These are phyloP conservation scores for Psittacula derbiana DNA, from an alignment of 2,797 vertebrate genomes.

Conservation along the genomic window DNA sequence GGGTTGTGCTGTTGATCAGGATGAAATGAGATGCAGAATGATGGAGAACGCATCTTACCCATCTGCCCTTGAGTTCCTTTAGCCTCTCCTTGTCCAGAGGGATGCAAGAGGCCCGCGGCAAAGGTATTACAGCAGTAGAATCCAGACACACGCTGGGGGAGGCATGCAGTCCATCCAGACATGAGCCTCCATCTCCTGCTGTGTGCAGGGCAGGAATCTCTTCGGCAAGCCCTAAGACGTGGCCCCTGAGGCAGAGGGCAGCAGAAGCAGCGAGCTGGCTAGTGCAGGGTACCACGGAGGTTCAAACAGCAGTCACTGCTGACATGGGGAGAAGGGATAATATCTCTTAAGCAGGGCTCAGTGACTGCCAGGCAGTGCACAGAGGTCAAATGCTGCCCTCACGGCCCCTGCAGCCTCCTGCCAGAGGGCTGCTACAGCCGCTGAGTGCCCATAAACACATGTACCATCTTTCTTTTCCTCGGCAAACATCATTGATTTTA, in stretches of 20 bases:
- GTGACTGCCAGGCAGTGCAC: neutral
- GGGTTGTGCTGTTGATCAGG: neutral
- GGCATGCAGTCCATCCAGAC: neutral
- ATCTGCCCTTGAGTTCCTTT: neutral
- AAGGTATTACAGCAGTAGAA: neutral
- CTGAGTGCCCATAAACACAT: neutral
- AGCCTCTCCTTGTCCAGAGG: neutral
- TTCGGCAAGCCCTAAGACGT: neutral
- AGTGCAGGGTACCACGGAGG: neutral
- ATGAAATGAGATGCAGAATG: neutral
- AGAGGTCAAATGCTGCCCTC: neutral
- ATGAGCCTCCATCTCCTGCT: neutral
- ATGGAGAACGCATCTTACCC: neutral
- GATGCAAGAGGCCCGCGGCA: neutral
- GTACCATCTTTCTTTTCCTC: neutral
- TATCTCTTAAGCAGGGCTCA: neutral
- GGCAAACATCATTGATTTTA: conserved; percentile 66
- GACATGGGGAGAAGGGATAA: neutral
- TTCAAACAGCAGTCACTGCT: neutral
- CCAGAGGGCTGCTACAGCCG: neutral
- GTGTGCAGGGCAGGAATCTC: neutral
- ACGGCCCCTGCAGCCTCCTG: neutral
- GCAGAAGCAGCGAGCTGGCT: neutral
- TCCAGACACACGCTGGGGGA: neutral
- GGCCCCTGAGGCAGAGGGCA: neutral